Evolutionary conservation across 2,888 invertebrate species (phyloP), one percentile per base, ranked within the genome.

Genomic region (Noctua comes): DNA sequence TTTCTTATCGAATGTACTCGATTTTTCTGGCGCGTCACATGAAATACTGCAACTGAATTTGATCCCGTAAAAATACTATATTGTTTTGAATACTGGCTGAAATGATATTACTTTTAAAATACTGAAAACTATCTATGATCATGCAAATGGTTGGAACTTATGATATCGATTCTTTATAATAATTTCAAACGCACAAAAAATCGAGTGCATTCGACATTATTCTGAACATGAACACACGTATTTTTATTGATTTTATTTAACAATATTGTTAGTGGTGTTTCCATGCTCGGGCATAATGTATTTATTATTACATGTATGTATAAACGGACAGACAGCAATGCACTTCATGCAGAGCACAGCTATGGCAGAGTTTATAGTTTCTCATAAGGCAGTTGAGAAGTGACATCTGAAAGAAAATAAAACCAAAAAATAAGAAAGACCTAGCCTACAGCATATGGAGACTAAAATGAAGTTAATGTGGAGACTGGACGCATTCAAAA

Each of bases 351-450:
- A 95, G 94, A 95, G 94, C 94, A 95, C 95, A 94, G 94, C 94
- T 95, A 96, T 96, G 96, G 96, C 95, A 94, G 96, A 94, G 95
- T 97, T 98, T 98, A 98, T 97, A 99, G 98, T 97, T 98, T 98
- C 97, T 98, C 98, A 97, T 98, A 99, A 97, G 98, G 98, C 97
- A 98, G 98, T 97, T 98, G 98, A 97, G 98, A 98, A 97, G 98
- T 98, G 97, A 98, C 98, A 97, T 99, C 98, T 98, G 98, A 97
- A 98, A 98, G 97, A 97, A 97, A 97, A 97, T 94, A 92, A 95
- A 95, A 95, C 91, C 91, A 93, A 94, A 95, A 93, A 92, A 88
- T 84, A 90, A 91, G 89, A 88, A 91, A 70, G 88, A 85, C 86
- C 88, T 89, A 87, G 85, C 81, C 84, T 82, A 86, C 86, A 79